Base-by-base conservation (phyloP, 2,888 invertebrate species). In the Drosophila subsilvestris region DNA sequence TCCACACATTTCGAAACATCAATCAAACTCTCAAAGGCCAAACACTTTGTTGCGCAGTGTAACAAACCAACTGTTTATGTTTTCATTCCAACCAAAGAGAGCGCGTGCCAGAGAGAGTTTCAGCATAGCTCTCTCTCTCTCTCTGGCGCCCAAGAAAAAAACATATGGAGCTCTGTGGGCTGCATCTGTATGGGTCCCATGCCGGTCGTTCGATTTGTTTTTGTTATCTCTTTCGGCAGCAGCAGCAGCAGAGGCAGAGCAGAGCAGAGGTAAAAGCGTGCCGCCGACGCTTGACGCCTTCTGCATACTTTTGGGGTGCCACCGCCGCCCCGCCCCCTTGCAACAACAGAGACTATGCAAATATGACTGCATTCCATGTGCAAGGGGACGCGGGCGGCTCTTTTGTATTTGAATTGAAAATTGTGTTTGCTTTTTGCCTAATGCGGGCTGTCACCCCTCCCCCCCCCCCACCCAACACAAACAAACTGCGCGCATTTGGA, bases 261-360 rank as follows among this genome's bases (percentile, higher is more conserved):
- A 37, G 37, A 37, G 37, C n/a, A 37, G 37, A 1, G 37, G 14
- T 37, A 37, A 37, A 37, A 37, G 37, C 37, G 37, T 37, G 37
- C 37, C 37, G 37, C 37, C 37, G 37, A 37, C 37, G 37, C 37
- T 37, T 37, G 14, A 22, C 54, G 74, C 78, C 65, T 66, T 78
- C 80, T 83, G 83, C 83, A 83, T 83, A 85, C 85, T 85, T 83
- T 85, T 80, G 73, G 83, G 83, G 75, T 69, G 54, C 70, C n/a
- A 25, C 25, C 20, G 25, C 22, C 22, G 51, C 54, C 32, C 45
- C 14, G 56, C 50, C 37, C 14, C 37, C 37, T 37, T n/a, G 37
- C 37, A 37, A 37, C n/a, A 37, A 37, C 37, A 37, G 37, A 37
- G 14, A 44, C 75, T 71, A 73, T 79, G 83, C 85, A 83, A 85